These are phyloP conservation scores for Halichondria panicea DNA, from an alignment of 37 sponge, comb jelly and placozoan genomes.

Conservation along the genomic window DNA sequence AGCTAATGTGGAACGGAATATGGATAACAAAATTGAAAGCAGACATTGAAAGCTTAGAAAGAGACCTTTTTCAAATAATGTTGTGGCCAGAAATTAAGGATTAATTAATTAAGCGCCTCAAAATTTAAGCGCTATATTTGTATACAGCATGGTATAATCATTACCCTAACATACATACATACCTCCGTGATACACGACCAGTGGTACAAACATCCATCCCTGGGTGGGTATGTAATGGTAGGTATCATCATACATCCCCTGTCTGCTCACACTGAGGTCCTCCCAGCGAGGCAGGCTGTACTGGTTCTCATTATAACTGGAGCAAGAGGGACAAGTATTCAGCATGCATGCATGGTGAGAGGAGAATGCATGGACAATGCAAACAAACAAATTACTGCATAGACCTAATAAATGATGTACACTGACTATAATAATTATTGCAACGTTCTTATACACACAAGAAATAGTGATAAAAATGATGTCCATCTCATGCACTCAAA, in stretches of 20 bases:
- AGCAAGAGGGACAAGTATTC: too few species aligned
- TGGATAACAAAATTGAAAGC: background rate
- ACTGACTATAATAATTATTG: too few species aligned
- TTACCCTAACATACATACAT: too few species aligned
- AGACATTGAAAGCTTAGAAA: background rate
- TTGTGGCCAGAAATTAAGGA: background rate
- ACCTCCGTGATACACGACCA: slow-evolving; percentile 62
- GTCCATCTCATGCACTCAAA: too few species aligned
- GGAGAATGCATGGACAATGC: too few species aligned
- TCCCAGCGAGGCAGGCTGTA: slow-evolving; percentile 63
- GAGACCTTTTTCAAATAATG: background rate
- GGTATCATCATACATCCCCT: slow-evolving; percentile 66
- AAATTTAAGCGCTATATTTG: too few species aligned
- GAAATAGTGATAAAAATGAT: too few species aligned
- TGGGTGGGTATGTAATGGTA: slow-evolving; percentile 74
- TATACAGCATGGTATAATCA: too few species aligned
- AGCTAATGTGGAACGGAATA: background rate
- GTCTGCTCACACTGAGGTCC: slow-evolving; percentile 59
- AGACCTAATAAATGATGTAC: too few species aligned
- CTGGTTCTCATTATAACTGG: slow-evolving; percentile 55
- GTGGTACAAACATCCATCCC: slow-evolving; percentile 69
- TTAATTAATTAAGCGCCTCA: background rate
- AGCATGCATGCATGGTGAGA: too few species aligned
- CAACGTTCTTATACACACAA: too few species aligned
- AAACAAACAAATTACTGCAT: too few species aligned